Base-by-base conservation (phyloP, 2,888 invertebrate genomes). In the Tipula confusa region DNA sequence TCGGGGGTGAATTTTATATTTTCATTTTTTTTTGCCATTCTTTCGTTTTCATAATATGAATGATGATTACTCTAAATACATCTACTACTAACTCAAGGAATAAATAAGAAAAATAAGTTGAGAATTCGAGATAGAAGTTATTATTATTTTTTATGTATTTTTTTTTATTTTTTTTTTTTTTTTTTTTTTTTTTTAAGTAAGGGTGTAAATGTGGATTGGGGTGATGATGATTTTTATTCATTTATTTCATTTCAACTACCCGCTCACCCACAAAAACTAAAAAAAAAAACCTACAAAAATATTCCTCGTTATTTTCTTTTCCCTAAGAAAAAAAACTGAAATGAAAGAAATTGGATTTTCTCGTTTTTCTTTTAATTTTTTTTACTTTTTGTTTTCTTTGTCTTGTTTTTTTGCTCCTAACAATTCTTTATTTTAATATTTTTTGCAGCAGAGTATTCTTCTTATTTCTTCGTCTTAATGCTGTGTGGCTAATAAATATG, bases 1-100 rank as follows among this genome's bases (percentile, higher is more conserved):
- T 64, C 64, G 64, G 64, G 64, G 64, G 64, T 64, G 64, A 64
- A 64, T 64, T 64, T 64, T 64, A 64, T 64, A 64, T 64, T 64
- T 64, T 64, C 64, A 64, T 43, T 43, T 43, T 43, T 48, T 48
- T 48, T 48, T 48, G 48, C 48, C 48, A 48, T 48, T 48, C 48
- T 48, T 18, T 48, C 11, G 18, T 64, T 64, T 64, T 24, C 24
- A 64, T 64, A 64, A 64, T 64, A 64, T 64, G 64, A 64, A 64
- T 64, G 64, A 64, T 64, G 64, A 64, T 64, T 64, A 64, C 64
- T 64, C 64, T 64, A 64, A 64, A 64, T 64, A 64, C 64, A 64
- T 64, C 64, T 64, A 64, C 64, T 64, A 64, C 64, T 64, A 64
- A 64, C 64, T 64, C 64, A 64, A 64, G 64, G 64, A 64, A 64